These are phyloP conservation scores for Nebria ingens DNA, from an alignment of 1,140 invertebrate species.

Conservation along the genomic window DNA sequence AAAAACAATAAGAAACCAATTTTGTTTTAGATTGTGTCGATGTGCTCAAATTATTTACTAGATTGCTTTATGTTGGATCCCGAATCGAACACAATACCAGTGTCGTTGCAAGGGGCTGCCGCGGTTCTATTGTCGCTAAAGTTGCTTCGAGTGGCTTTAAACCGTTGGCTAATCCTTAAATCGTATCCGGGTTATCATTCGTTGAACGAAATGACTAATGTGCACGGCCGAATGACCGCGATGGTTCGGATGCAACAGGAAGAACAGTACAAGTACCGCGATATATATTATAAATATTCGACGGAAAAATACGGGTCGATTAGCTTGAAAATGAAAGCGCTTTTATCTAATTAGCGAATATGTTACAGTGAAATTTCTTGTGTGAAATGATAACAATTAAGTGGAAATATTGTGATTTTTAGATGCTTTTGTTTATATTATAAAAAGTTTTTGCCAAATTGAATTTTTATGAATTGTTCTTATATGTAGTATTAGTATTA, in stretches of 20 bases:
- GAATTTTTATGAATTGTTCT: too few relatives aligned
- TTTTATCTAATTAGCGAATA: neutral
- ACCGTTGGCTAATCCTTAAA: neutral
- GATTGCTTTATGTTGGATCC: neutral
- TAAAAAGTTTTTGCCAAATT: too few relatives aligned
- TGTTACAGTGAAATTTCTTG: neutral
- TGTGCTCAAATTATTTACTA: neutral
- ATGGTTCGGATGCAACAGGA: neutral
- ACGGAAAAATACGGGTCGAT: neutral
- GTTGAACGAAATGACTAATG: neutral
- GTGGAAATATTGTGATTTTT: too few relatives aligned
- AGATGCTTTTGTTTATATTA: too few relatives aligned
- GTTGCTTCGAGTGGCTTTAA: neutral
- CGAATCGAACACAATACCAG: neutral
- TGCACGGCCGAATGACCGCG: neutral
- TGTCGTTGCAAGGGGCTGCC: neutral
- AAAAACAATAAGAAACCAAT: too few relatives aligned
- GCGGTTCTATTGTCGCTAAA: neutral
- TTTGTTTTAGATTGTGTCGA: neutral
- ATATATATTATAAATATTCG: neutral
- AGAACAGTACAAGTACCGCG: neutral
- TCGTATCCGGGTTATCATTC: neutral
- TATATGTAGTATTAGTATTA: too few relatives aligned
- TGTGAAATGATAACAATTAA: too few relatives aligned
- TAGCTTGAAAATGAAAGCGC: neutral